phyloP scores from a whole-genome alignment of 2,113 vertebrate genomes.

The Elaphurus davidianus region DNA sequence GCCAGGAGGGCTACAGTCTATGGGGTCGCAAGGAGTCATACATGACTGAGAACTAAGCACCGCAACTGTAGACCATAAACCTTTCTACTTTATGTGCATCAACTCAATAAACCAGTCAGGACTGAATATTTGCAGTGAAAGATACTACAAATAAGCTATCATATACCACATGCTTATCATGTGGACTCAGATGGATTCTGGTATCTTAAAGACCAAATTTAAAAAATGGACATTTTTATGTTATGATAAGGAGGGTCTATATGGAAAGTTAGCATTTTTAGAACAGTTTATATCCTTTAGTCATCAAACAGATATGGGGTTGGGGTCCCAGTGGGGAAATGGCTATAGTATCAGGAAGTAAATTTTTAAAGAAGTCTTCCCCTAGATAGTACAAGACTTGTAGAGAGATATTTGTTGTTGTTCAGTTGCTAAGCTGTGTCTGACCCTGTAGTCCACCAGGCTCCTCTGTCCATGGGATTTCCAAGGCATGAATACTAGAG shows the following conservation, averaged over 20 bases:
- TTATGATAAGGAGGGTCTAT: not conserved
- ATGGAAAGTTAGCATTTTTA: not conserved
- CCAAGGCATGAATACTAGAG: not conserved
- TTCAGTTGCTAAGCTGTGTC: not conserved
- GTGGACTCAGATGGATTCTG: not conserved
- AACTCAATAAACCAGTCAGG: not conserved
- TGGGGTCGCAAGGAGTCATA: not conserved
- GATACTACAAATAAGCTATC: not conserved
- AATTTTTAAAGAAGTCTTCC: not conserved
- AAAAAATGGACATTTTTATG: not conserved
- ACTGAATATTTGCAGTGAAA: not conserved
- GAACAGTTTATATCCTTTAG: not conserved
- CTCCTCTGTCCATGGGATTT: not conserved
- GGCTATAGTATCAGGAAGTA: too few species aligned
- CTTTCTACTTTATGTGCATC: not conserved
- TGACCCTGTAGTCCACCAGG: not conserved
- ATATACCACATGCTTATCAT: not conserved
- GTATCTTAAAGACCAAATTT: not conserved
- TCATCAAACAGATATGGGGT: not conserved
- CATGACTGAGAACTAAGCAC: not conserved
- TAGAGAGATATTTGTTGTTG: not conserved
- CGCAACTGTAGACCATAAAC: not conserved
- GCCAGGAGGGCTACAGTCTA: accelerated
- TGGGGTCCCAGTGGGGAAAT: not conserved
- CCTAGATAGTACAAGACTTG: not conserved